Conservation (phyloP, 2,113 vertebrate genomes). For the Myxocyprinus asiaticus region DNA sequence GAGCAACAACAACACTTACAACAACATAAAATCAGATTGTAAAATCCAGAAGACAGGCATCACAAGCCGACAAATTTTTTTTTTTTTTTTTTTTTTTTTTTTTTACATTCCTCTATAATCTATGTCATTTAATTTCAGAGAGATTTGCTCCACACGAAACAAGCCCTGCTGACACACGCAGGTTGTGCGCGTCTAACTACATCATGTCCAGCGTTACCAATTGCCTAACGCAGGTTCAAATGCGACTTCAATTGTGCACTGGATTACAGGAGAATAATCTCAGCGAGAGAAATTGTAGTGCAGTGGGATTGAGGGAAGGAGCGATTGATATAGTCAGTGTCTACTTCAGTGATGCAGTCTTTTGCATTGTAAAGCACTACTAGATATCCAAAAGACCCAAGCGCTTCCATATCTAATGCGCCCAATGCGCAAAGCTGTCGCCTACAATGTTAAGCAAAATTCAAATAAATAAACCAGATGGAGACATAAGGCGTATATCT, state of each 20-base stretch:
- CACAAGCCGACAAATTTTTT: background rate
- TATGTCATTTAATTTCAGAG: conserved; percentile 14
- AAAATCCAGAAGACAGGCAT: background rate
- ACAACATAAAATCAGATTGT: background rate
- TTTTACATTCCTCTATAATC: conserved; percentile 33
- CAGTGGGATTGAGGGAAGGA: background rate
- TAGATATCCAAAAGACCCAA: too few species aligned
- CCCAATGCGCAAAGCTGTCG: too few species aligned
- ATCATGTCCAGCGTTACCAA: conserved; percentile 4
- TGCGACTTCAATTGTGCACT: conserved; percentile 18
- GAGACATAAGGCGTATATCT: too few species aligned
- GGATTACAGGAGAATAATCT: conserved; percentile 36
- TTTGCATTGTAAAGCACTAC: too few species aligned
- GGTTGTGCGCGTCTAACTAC: conserved; percentile 13
- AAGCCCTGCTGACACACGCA: background rate
- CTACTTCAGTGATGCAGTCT: too few species aligned
- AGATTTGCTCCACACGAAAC: conserved; percentile 23
- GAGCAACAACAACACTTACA: background rate
- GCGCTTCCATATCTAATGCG: too few species aligned
- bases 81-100: too few species aligned
- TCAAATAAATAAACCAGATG: background rate
- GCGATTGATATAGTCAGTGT: background rate
- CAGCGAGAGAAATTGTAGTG: background rate
- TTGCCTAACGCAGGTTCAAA: conserved; percentile 39
- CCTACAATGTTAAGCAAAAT: background rate